Conservation (phyloP, 2,888 invertebrate genomes). For the Acanthoscelides obtectus region DNA sequence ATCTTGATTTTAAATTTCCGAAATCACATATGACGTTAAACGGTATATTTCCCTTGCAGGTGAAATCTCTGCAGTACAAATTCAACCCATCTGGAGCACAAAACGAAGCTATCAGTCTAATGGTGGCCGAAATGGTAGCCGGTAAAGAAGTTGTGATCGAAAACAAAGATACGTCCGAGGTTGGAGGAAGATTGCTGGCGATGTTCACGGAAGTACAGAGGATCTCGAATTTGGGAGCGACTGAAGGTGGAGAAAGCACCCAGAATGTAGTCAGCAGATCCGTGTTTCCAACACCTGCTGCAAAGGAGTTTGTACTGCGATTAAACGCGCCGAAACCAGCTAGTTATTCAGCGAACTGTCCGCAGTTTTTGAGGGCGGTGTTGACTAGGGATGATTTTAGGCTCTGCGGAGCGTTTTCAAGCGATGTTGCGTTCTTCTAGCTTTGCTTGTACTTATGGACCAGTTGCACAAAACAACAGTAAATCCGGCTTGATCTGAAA, state of each 20-base stretch:
- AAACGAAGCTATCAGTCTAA: conserved; percentile 41
- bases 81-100: conserved; percentile 44
- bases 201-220: conserved; percentile 59
- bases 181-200: conserved; percentile 53
- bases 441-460: neutral
- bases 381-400: conserved; percentile 64
- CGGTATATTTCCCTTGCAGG: conserved; percentile 47
- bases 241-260: conserved; percentile 8
- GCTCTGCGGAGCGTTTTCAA: conserved; percentile 74
- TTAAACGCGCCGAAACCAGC: conserved; percentile 57
- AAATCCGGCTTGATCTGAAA: no score
- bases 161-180: conserved; percentile 52
- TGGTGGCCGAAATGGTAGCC: conserved; percentile 48
- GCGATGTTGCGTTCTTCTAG: conserved; percentile 66
- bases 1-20: no score
- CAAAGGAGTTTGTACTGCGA: conserved; percentile 63
- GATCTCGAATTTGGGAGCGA: conserved; percentile 40
- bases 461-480: no score
- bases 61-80: conserved; percentile 54
- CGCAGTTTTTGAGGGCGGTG: conserved; percentile 67
- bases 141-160: conserved; percentile 58
- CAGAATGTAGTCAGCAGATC: conserved; percentile 4
- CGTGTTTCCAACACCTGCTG: conserved; percentile 32
- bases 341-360: conserved; percentile 55
- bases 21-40: no score